Base-by-base conservation (phyloP, 2,113 vertebrate species). In the Lagopus muta region DNA sequence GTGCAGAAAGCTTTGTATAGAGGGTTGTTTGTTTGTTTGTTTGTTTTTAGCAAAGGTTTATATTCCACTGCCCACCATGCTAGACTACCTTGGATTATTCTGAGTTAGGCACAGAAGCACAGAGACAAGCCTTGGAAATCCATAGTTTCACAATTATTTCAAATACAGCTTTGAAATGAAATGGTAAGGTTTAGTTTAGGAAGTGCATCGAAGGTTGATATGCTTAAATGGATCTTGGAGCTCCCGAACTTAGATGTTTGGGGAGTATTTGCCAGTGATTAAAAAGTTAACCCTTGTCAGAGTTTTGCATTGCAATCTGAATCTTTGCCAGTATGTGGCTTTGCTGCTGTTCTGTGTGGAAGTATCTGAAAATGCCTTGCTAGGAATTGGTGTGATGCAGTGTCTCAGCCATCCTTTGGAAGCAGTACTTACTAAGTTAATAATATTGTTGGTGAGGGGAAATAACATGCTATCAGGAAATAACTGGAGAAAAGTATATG, bases 401-500 rank as follows among this genome's bases (percentile, higher is more conserved):
- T 66, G 69, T 95, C 76, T 83, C 85, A 54, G 67, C 70, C 50
- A 19, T 90, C 87, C 42, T 11, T 61, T 86, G 94, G 89, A 94
- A 96, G 96, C 95, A 95, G 58, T 94, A 88, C 27, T 97, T 97
- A 76, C 61, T 76, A 86, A 94, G 89, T 95, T 95, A 94, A 34
- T 82, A 95, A 88, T 95, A 95, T 94, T 97, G 95, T 92, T 92
- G 93, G 83, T 96, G 82, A 94, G 64, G 80, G 95, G 89, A 97
- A 97, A 97, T 96, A 93, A 88, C 83, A 93, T 96, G 70, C 77
- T 96, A 93, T 97, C 88, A 96, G 86, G 91, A 96, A 89, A 88
- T 96, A 97, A 96, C 96, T 97, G 95, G 94, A 96, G 90, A 96
- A 94, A 97, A 83, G 82, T 93, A 75, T 95, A 86, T 95, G 86